A percentile compares a stretch with the other conserved stretches of the same genome.
These are phyloP conservation scores for Melanostigma gelatinosum DNA, from an alignment of 2,113 vertebrate genomes.

Conservation along the genomic window DNA sequence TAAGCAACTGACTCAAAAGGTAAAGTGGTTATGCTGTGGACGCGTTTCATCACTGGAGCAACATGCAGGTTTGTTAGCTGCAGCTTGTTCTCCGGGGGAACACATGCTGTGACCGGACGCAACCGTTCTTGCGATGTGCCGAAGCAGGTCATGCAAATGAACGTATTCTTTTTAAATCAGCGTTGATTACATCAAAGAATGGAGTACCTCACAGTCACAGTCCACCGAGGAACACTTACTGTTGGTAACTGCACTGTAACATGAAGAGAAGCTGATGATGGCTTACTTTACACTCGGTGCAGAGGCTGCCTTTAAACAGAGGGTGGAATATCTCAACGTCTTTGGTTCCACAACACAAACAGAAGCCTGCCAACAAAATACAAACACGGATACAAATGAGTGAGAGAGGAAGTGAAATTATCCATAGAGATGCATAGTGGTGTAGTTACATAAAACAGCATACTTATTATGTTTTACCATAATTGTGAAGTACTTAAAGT, in stretches of 20 bases:
- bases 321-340: conserved; percentile 86
- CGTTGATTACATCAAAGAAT: too few relatives aligned
- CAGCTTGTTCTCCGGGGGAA: too few relatives aligned
- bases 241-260: not conserved
- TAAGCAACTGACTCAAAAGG: too few relatives aligned
- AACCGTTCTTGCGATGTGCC: too few relatives aligned
- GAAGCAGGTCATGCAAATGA: too few relatives aligned
- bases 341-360: conserved; percentile 89
- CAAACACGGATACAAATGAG: not conserved
- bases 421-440: not conserved
- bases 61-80: too few relatives aligned
- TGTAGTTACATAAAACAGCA: not conserved
- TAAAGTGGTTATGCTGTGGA: too few relatives aligned
- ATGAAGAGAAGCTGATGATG: not conserved
- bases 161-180: too few relatives aligned
- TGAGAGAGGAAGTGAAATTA: not conserved
- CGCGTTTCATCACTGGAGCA: too few relatives aligned
- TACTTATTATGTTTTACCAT: not conserved
- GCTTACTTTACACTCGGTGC: conserved; percentile 86
- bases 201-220: not conserved
- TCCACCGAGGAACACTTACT: not conserved
- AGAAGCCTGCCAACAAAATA: conserved; percentile 81
- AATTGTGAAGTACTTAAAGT: too few relatives aligned
- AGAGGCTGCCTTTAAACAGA: conserved; percentile 93
- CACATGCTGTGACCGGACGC: too few relatives aligned